A percentile compares a stretch with the other conserved stretches of the same genome.
Evolutionary conservation across 2,888 invertebrate genomes (phyloP).

Genomic region (Ochropleura leucogaster): DNA sequence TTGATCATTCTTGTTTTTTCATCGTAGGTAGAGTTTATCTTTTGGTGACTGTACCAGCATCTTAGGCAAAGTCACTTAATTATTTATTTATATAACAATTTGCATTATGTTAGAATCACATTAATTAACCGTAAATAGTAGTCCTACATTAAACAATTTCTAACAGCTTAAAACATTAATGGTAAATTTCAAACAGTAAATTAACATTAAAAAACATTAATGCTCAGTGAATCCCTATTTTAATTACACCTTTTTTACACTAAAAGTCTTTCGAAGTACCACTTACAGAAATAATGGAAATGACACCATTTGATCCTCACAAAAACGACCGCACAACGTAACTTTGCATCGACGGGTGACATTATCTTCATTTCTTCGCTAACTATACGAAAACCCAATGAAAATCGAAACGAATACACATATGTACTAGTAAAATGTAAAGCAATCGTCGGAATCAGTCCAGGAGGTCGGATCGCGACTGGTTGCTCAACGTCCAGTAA

Average conservation of each 20-base stretch:
- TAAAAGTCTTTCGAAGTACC: neutral
- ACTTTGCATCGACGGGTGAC: neutral
- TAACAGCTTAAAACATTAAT: too few species aligned
- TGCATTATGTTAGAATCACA: too few species aligned
- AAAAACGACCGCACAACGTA: neutral
- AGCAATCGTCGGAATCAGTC: constrained; percentile 47
- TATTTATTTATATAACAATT: too few species aligned
- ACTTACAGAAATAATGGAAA: neutral
- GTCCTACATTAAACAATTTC: too few species aligned
- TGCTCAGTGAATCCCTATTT: neutral
- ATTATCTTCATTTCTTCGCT: neutral
- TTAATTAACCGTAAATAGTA: too few species aligned
- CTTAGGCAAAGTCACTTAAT: neutral
- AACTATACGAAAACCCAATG: neutral
- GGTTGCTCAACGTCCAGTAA: constrained; percentile 60
- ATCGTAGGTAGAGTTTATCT: neutral
- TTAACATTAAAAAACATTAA: neutral
- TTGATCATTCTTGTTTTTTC: neutral
- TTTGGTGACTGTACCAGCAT: neutral
- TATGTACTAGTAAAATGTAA: constrained; percentile 44
- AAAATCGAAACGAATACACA: constrained; percentile 18
- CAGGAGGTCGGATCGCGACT: constrained; percentile 51
- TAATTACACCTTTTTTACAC: neutral
- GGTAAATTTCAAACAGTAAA: too few species aligned
- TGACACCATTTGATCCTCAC: neutral